Base-by-base conservation (phyloP, 2,888 invertebrate species). In the Eulithis prunata region DNA sequence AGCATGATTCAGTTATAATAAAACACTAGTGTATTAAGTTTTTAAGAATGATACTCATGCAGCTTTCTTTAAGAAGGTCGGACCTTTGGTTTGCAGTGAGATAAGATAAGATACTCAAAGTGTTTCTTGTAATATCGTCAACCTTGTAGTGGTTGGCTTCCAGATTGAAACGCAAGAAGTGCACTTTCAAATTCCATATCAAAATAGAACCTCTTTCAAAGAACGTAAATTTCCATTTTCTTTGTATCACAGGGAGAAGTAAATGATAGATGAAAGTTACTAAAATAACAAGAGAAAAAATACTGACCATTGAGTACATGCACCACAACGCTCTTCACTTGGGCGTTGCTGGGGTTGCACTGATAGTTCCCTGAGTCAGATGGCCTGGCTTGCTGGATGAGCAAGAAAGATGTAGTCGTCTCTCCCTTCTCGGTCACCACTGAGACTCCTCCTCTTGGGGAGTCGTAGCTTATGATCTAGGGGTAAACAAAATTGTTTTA, bases 391-490 rank as follows among this genome's bases (percentile, higher is more conserved):
- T 96, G 96, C 93, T 97, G 97, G 82, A 98, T 97, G 79, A 98
- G 94, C 76, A 98, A 94, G 90, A 97, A 97, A 76, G 98, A 98
- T 75, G 97, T 97, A 72, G 98, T 98, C 62, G 96, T 97, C 89
- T 97, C 97, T 62, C 98, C 97, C 85, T 97, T 97, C 90, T 97
- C 97, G 66, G 97, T 98, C 74, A 98, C 96, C 66, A 98, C 97
- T 69, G 97, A 97, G 58, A 98, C 97, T 56, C 98, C 98, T 57
- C 98, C 98, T 75, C 98, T 94, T 61, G 96, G 96, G 67, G 98
- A 97, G 87, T 98, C 98, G 93, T 98, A 98, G 94, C 97, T 98
- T 91, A 98, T 98, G 90, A 98, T 98, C 97, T 98, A 94, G 7
- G 43, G 14, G 49, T 14, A 63, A 63, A 53, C 0, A 53, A 11